A percentile compares a stretch with the other conserved stretches of the same genome.
phyloP scores from a whole-genome alignment of 2,113 vertebrate genomes.

The Alosa alosa region DNA sequence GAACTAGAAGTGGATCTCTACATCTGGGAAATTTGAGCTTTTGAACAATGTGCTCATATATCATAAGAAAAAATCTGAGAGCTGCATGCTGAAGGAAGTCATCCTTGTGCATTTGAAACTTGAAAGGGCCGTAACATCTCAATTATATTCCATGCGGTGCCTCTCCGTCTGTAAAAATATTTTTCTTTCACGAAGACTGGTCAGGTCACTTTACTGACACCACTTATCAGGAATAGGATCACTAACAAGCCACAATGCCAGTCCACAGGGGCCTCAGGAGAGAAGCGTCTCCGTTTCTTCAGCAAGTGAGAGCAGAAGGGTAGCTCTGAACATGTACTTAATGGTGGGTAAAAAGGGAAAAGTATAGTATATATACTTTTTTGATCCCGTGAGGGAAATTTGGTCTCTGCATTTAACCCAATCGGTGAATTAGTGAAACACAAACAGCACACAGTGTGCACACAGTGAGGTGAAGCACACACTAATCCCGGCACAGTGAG shows the following conservation, averaged over 20 bases:
- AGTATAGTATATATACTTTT: too few relatives aligned
- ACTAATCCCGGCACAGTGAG: too few relatives aligned
- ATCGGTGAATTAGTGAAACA: too few relatives aligned
- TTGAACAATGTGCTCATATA: background rate
- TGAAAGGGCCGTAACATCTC: background rate
- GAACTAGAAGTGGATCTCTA: background rate
- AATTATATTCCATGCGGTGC: background rate
- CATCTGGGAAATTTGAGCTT: background rate
- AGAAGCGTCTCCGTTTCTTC: background rate
- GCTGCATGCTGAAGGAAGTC: background rate
- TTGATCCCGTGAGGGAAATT: too few relatives aligned
- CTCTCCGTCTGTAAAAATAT: conserved; percentile 1
- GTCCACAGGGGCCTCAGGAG: background rate
- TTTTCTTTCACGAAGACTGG: background rate
- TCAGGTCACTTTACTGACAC: conserved; percentile 10
- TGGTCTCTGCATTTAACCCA: too few relatives aligned
- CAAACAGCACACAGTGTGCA: too few relatives aligned
- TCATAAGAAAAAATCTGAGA: background rate
- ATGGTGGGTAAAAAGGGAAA: background rate
- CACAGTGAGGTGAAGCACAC: too few relatives aligned
- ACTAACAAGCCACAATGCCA: background rate
- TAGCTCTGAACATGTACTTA: background rate
- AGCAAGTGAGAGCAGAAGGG: background rate
- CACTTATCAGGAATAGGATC: background rate
- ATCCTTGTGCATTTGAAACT: background rate